Evolutionary conservation across 2,888 invertebrate species (phyloP).

Genomic region (Boloria selene): DNA sequence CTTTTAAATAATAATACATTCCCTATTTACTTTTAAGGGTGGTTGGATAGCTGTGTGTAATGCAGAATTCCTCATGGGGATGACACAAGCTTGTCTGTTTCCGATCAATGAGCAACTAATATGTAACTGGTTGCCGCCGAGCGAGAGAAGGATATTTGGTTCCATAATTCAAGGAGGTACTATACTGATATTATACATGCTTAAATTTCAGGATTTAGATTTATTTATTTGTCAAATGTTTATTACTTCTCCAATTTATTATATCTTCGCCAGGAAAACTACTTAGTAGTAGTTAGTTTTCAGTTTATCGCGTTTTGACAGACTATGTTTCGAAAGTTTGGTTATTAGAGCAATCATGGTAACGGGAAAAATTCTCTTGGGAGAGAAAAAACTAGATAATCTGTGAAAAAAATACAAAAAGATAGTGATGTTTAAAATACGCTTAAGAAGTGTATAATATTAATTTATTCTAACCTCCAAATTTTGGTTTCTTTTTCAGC

Average conservation of each 20-base stretch:
- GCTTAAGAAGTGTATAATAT: background rate
- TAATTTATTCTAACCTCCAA: background rate
- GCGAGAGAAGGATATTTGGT: conserved; percentile 57
- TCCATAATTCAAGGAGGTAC: conserved; percentile 62
- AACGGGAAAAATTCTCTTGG: too few relatives aligned
- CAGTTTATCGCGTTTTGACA: too few relatives aligned
- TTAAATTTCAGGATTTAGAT: background rate
- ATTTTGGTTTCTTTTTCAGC: conserved; percentile 19
- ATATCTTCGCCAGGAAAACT: too few relatives aligned
- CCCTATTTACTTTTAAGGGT: conserved; percentile 56
- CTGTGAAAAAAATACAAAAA: too few relatives aligned
- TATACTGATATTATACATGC: background rate
- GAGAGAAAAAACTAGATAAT: too few relatives aligned
- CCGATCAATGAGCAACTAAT: conserved; percentile 58
- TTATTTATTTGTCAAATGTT: too few relatives aligned
- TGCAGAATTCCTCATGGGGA: conserved; percentile 65
- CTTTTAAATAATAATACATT: too few relatives aligned
- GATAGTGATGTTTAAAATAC: too few relatives aligned
- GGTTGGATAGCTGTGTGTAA: conserved; percentile 83
- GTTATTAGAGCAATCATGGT: too few relatives aligned
- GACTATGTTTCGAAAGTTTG: too few relatives aligned
- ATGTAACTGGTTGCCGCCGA: conserved; percentile 64
- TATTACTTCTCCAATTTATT: too few relatives aligned
- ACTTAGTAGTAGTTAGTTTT: too few relatives aligned
- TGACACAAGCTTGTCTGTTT: conserved; percentile 68